Percentiles rank a stretch among this genome's conserved stretches.
Conservation (phyloP, 2,797 vertebrate species). For the Pipistrellus kuhlii region DNA sequence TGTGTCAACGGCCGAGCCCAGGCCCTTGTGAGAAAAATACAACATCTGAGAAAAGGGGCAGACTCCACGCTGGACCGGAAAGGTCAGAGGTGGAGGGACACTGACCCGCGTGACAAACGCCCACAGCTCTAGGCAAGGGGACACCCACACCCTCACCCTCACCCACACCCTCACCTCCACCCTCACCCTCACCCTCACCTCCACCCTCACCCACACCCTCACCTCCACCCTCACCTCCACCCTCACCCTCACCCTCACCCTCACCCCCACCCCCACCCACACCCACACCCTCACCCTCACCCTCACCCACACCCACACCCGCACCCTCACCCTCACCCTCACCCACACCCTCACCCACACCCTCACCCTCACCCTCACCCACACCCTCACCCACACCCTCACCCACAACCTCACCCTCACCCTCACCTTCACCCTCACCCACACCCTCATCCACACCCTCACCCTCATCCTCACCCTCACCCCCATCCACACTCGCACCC, state of each 20-base stretch:
- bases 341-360: background rate
- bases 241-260: background rate
- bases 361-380: too few species aligned
- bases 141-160: background rate
- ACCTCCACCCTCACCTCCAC: too few species aligned
- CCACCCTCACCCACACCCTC: background rate
- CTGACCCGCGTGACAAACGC: background rate
- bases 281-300: too few species aligned
- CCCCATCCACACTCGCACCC: too few species aligned
- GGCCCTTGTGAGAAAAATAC: slow-evolving; percentile 35
- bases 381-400: too few species aligned
- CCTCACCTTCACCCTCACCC: background rate
- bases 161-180: background rate
- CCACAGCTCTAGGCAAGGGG: background rate
- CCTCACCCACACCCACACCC: background rate
- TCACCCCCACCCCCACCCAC: background rate
- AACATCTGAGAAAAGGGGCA: slow-evolving; percentile 21
- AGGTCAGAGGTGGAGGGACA: background rate
- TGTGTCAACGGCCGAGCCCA: slow-evolving; percentile 69
- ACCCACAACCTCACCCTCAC: too few species aligned
- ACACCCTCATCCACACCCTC: too few species aligned
- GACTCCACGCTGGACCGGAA: background rate
- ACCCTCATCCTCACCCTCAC: too few species aligned
- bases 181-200: background rate
- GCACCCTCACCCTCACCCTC: background rate